Conservation (phyloP, 2,888 invertebrate genomes). For the Thymelicus lineola region DNA sequence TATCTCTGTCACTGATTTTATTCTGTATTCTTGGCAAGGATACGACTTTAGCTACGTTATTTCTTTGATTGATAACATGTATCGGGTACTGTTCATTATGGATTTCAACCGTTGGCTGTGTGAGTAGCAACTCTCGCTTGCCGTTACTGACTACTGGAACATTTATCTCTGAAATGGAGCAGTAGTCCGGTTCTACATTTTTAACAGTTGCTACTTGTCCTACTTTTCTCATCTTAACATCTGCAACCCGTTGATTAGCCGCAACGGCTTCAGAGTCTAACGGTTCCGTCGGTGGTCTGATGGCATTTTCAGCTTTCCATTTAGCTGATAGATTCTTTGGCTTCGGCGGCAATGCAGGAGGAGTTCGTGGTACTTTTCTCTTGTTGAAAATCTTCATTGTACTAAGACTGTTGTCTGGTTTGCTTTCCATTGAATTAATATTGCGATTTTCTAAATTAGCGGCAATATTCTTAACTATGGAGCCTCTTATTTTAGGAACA, state of each 20-base stretch:
- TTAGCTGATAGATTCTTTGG: constrained; percentile 89
- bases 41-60: constrained; percentile 78
- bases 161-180: constrained; percentile 91
- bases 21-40: constrained; percentile 76
- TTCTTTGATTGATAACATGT: constrained; percentile 68
- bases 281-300: constrained; percentile 72
- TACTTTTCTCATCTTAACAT: constrained; percentile 82
- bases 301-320: constrained; percentile 85
- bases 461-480: constrained; percentile 81
- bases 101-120: constrained; percentile 82
- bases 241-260: constrained; percentile 85
- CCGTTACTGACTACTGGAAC: constrained; percentile 86
- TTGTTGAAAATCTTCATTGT: constrained; percentile 81
- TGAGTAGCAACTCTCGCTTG: constrained; percentile 81
- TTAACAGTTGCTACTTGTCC: constrained; percentile 80
- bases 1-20: constrained; percentile 85
- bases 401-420: constrained; percentile 67
- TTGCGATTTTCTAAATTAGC: constrained; percentile 78
- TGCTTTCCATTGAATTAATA: constrained; percentile 80
- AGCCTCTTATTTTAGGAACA: constrained; percentile 78
- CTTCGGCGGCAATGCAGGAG: constrained; percentile 92
- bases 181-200: constrained; percentile 89
- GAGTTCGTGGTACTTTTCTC: constrained; percentile 86
- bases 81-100: constrained; percentile 80
- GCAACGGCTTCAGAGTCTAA: constrained; percentile 85